Evolutionary conservation across 2,113 vertebrate genomes (phyloP).

Genomic region (Forbesichthys papilliferus): DNA sequence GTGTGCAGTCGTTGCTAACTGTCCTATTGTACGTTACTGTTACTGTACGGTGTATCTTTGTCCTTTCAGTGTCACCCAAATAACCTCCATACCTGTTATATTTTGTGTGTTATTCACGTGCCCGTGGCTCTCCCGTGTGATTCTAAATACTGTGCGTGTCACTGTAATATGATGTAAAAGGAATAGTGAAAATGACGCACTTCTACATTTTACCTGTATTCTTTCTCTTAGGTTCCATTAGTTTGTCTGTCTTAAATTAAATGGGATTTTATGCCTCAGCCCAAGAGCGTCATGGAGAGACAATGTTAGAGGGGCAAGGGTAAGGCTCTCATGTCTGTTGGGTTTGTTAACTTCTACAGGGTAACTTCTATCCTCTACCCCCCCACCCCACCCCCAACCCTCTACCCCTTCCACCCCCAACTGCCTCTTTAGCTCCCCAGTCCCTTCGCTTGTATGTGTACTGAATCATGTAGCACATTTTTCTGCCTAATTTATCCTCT

Average conservation of each 20-base stretch:
- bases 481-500: conserved; percentile 74
- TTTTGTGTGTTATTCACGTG: conserved; percentile 66
- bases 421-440: conserved; percentile 55
- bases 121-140: conserved; percentile 70
- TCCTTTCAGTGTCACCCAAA: conserved; percentile 76
- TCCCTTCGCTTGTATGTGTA: conserved; percentile 67
- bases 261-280: conserved; percentile 88
- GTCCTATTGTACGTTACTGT: conserved; percentile 51
- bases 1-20: conserved; percentile 56
- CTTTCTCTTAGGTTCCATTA: conserved; percentile 99
- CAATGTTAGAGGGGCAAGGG: conserved; percentile 94
- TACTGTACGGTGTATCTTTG: conserved; percentile 58
- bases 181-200: conserved; percentile 70
- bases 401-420: conserved; percentile 26
- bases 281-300: conserved; percentile 87
- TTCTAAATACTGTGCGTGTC: conserved; percentile 62
- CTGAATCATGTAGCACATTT: conserved; percentile 69
- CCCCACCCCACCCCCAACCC: conserved; percentile 54
- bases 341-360: conserved; percentile 79
- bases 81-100: conserved; percentile 60
- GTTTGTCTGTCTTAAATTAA: conserved; percentile 99
- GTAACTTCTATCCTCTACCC: conserved; percentile 69
- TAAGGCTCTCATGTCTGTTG: conserved; percentile 96
- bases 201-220: conserved; percentile 96
- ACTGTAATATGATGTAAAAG: conserved; percentile 52